Evolutionary conservation across 2,113 vertebrate genomes (phyloP).

Genomic region (Taxidea taxus): DNA sequence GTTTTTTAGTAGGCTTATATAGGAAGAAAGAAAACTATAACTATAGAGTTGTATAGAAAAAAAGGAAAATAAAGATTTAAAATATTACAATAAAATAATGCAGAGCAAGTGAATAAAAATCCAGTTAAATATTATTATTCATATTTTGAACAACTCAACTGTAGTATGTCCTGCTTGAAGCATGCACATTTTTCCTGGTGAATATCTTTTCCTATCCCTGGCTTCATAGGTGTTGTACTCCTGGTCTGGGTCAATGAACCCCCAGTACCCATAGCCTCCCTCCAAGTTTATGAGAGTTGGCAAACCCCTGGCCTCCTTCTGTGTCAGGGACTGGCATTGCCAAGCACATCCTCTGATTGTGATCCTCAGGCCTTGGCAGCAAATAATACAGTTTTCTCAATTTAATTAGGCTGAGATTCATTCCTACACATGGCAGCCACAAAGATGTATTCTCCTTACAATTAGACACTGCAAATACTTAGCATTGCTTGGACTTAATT

Average conservation of each 20-base stretch:
- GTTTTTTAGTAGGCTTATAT: too few species aligned
- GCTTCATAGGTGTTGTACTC: neutral
- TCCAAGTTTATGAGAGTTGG: neutral
- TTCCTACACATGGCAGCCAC: neutral
- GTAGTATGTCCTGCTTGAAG: neutral
- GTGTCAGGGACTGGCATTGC: neutral
- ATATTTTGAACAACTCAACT: neutral
- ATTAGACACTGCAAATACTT: neutral
- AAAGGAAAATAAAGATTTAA: neutral
- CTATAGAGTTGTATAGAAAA: neutral
- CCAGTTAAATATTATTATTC: neutral
- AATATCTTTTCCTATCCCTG: neutral
- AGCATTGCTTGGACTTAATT: neutral
- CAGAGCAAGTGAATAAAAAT: neutral
- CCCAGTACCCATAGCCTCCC: neutral
- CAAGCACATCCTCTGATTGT: neutral
- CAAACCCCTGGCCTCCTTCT: neutral
- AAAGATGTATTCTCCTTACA: neutral
- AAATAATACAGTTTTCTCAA: neutral
- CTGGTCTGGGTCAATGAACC: neutral
- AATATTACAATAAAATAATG: neutral
- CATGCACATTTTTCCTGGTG: neutral
- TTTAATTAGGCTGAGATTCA: constrained; percentile 52
- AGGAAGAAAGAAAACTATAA: neutral
- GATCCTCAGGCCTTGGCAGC: constrained; percentile 28